Base-by-base conservation (phyloP, 2,888 invertebrate species). In the Aspidapion aeneum region DNA sequence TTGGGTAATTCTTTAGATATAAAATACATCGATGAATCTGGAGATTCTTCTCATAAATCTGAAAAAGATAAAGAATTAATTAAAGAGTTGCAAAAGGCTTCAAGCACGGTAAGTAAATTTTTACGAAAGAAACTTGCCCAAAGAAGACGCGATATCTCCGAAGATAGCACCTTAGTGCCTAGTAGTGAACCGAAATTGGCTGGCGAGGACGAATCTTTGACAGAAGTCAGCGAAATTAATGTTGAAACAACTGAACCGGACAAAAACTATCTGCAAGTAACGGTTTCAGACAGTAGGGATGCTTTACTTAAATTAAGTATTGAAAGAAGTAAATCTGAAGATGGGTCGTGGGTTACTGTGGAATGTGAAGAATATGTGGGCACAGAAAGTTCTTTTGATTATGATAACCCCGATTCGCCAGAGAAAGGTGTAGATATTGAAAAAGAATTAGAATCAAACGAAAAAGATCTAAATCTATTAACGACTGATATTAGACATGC, bases 181-280 rank as follows among this genome's bases (percentile, higher is more conserved):
- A 69, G 71, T 59, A 66, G 67, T 63, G 55, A 71, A 63, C 69
- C 77, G 2, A 70, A 83, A 60, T 80, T 86, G 65, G 85, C 84
- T 1, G 89, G 89, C 70, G 87, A 86, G 72, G 89, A 89, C 72
- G 89, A 89, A 72, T 88, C 88, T 3, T 78, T 88, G 66, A 88
- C 88, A 0, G 87, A 87, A 77, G 85, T 86, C 0, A 87, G 86
- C 70, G 87, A 87, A 55, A 73, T 86, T 48, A 87, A 85, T 75
- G 79, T 80, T 17, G 79, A 79, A 69, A 60, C 61, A 12, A 63
- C 67, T 54, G 71, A 72, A 59, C 64, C 71, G 9, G 85, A 83
- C 61, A 76, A 82, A 60, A 82, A 83, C 58, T 75, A 84, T 57
- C 81, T 85, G 50, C 83, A 80, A 54, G 84, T 85, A 55, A 69